Percentiles rank a stretch among this genome's conserved stretches.
These are phyloP conservation scores for Mustela lutreola DNA, from an alignment of 2,113 vertebrate species.

Conservation along the genomic window DNA sequence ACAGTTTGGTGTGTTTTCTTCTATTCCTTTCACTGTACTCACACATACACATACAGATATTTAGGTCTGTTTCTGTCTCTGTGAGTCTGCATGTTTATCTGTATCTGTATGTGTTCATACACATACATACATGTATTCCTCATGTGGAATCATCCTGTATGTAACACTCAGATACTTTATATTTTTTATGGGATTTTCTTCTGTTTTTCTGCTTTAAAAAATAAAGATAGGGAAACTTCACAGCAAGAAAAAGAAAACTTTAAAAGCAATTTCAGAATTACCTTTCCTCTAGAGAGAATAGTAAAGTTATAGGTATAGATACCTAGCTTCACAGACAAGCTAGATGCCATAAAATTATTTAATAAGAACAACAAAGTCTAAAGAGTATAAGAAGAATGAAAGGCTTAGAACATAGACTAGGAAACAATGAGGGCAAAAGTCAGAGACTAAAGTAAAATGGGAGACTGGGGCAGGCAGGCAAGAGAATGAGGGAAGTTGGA, in stretches of 20 bases:
- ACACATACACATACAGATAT: neutral
- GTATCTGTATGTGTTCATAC: neutral
- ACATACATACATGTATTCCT: neutral
- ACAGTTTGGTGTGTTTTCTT: neutral
- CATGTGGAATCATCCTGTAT: neutral
- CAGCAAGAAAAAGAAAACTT: neutral
- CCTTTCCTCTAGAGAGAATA: conserved; percentile 23
- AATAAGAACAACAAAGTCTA: neutral
- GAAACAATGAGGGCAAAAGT: neutral
- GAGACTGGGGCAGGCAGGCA: neutral
- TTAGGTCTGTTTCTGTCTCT: neutral
- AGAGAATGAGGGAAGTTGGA: neutral
- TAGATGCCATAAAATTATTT: neutral
- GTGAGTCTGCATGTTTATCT: neutral
- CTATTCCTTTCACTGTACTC: neutral
- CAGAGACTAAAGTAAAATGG: neutral
- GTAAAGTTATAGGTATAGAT: neutral
- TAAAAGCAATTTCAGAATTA: conserved; percentile 41
- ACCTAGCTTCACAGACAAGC: neutral
- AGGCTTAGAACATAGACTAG: neutral
- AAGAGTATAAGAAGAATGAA: neutral
- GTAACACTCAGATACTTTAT: neutral
- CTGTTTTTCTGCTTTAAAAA: neutral
- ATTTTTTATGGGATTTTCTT: neutral
- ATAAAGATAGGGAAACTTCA: neutral